Percentiles rank a stretch among this genome's conserved stretches.
phyloP scores from a whole-genome alignment of 2,113 vertebrate species.

The Vombatus ursinus region DNA sequence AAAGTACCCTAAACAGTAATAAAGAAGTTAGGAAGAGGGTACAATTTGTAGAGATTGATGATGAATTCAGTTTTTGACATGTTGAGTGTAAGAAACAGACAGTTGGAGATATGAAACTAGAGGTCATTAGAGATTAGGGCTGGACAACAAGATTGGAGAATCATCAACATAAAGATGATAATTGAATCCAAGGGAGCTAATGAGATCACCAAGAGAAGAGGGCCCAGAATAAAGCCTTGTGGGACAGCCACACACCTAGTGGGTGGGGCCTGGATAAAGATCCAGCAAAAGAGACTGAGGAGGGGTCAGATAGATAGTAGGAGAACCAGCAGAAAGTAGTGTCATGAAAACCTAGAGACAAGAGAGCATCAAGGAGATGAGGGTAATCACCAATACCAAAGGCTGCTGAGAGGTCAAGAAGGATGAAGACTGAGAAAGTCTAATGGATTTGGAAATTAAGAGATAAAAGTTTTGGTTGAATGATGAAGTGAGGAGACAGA shows the following conservation, averaged over 20 bases:
- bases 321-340: too few species aligned
- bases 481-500: too few species aligned
- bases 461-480: too few species aligned
- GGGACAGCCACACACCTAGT: not conserved
- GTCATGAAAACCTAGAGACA: too few species aligned
- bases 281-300: not conserved
- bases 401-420: too few species aligned
- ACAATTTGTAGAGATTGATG: not conserved
- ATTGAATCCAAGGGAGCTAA: not conserved
- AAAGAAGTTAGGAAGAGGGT: not conserved
- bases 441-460: too few species aligned
- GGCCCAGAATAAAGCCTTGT: not conserved
- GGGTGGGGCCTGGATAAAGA: not conserved
- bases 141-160: not conserved
- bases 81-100: not conserved
- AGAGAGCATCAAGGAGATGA: too few species aligned
- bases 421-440: too few species aligned
- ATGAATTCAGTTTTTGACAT: not conserved
- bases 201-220: not conserved
- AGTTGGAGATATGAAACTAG: not conserved
- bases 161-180: not conserved
- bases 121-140: not conserved
- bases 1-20: not conserved
- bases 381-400: too few species aligned
- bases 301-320: too few species aligned